Evolutionary conservation across 2,797 vertebrate species (phyloP).

Genomic region (Bradypodion pumilum): DNA sequence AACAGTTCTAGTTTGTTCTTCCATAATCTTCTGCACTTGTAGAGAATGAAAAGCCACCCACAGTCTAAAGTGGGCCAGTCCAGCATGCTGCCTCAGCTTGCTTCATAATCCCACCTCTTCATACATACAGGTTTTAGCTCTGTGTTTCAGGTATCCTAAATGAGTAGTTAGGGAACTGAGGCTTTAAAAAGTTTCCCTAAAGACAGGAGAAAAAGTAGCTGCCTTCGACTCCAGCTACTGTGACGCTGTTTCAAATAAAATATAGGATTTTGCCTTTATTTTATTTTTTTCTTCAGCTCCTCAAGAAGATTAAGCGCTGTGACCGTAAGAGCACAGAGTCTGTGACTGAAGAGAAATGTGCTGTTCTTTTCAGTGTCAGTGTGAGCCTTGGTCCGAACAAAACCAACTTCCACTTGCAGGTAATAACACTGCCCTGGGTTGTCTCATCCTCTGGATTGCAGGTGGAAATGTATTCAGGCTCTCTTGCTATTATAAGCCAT

Average conservation of each 20-base stretch:
- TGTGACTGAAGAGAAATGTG: slow-evolving; percentile 97
- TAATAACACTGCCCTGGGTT: slow-evolving; percentile 44
- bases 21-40: neutral
- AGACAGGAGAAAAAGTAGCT: neutral
- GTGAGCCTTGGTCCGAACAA: slow-evolving; percentile 83
- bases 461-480: neutral
- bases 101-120: too few relatives aligned
- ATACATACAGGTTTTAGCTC: neutral
- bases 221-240: neutral
- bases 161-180: neutral
- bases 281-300: slow-evolving; percentile 80
- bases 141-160: neutral
- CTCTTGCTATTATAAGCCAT: neutral
- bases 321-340: slow-evolving; percentile 96
- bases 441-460: neutral
- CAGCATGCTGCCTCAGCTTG: too few relatives aligned
- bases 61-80: too few relatives aligned
- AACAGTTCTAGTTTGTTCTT: neutral
- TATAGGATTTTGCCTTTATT: neutral
- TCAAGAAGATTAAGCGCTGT: slow-evolving; percentile 96
- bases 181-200: neutral
- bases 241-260: neutral
- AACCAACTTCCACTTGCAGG: slow-evolving; percentile 84
- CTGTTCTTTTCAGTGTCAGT: slow-evolving; percentile 87
- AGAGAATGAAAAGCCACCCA: neutral